Conservation (phyloP, 1,140 invertebrate species). For the Hydropsyche tenuis region DNA sequence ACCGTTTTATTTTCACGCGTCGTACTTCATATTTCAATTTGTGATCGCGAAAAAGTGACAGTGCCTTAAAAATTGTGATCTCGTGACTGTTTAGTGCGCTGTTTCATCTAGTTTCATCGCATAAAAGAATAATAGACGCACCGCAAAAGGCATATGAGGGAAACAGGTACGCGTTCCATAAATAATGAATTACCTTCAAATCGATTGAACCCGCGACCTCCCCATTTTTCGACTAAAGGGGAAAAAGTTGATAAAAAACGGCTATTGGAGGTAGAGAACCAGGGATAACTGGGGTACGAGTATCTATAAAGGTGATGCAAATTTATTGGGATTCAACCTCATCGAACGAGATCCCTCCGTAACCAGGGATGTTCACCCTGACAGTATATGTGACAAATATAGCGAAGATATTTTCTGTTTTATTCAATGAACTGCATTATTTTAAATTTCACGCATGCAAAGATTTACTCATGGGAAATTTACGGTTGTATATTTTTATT, state of each 20-base stretch:
- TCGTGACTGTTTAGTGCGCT: constrained; percentile 37
- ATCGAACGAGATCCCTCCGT: constrained; percentile 25
- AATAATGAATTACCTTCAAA: constrained; percentile 49
- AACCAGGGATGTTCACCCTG: constrained; percentile 18
- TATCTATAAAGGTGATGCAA: constrained; percentile 41
- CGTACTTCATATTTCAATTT: too few relatives aligned
- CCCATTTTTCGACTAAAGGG: constrained; percentile 20
- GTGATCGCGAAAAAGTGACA: too few relatives aligned
- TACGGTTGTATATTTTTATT: too few relatives aligned
- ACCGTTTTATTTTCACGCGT: too few relatives aligned
- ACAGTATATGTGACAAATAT: too few relatives aligned
- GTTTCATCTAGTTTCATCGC: constrained; percentile 28
- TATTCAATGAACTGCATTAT: too few relatives aligned
- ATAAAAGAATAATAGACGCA: constrained; percentile 40
- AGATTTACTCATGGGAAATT: too few relatives aligned
- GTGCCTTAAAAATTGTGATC: too few relatives aligned
- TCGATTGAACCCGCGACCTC: constrained; percentile 43
- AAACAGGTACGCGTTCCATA: constrained; percentile 39
- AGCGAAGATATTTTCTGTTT: too few relatives aligned
- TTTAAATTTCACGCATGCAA: too few relatives aligned
- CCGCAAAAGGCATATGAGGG: constrained; percentile 11
- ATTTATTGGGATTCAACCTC: constrained; percentile 45
- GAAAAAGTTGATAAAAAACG: constrained; percentile 43
- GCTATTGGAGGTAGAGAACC: constrained; percentile 15
- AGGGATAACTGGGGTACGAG: constrained; percentile 22